Base-by-base conservation (phyloP, 1,140 invertebrate species). In the Apis dorsata region DNA sequence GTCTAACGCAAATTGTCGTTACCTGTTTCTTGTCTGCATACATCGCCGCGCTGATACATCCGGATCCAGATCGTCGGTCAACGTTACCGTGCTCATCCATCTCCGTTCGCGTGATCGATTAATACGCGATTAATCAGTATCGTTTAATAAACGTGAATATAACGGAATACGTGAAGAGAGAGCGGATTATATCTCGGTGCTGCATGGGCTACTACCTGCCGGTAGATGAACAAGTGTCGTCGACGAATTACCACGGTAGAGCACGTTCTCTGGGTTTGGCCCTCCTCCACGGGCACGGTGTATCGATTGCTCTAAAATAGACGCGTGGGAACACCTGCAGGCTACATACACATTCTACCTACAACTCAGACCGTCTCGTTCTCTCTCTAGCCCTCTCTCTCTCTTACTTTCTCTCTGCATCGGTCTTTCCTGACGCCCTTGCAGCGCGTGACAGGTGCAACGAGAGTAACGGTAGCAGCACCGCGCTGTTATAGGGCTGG, bases 281-380 rank as follows among this genome's bases (percentile, higher is more conserved):
- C 84, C 84, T 85, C 69, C 87, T 85, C 72, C 84, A 76, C 65
- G 85, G 79, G 76, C 85, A 88, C 86, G 86, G 86, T 88, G 86
- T 91, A 90, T 92, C 89, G 91, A 92, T 91, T 90, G 83, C 85
- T 88, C 88, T 89, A 90, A 90, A 90, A 92, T 88, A 91, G 90
- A 90, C 88, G 88, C 88, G 90, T 90, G 89, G 88, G 87, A 91
- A 90, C 89, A 87, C 89, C 87, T 89, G 88, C 88, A 89, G 87
- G 85, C 85, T 79, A 89, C 84, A 81, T 83, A 87, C 84, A 89
- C 81, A 70, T 84, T 83, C 69, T 79, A 87, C 72, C 77, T 87
- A 80, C 72, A 69, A 79, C 55, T 87, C 85, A 24, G 49, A 49
- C 60, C 59, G n/a, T 65, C 51, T 82, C 68, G 15, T 65, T 79